Conservation (phyloP, 2,888 invertebrate genomes). For the Chymomyza caudatula region DNA sequence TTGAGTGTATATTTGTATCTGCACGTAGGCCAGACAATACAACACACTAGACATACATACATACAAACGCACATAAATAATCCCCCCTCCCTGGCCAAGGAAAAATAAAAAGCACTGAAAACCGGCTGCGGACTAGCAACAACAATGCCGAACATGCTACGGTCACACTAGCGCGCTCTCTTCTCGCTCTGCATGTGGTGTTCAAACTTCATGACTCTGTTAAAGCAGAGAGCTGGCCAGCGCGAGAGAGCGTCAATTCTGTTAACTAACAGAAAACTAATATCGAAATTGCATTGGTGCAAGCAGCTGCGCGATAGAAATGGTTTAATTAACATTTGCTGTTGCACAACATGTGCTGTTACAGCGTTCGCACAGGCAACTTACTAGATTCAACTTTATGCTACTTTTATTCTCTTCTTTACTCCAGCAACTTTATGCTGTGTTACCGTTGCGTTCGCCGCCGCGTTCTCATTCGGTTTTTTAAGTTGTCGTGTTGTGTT, state of each 20-base stretch:
- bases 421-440: neutral
- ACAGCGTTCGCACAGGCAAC: neutral
- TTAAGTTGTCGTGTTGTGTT: slow-evolving; percentile 48
- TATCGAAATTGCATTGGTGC: neutral
- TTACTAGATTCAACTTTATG: neutral
- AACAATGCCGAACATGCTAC: slow-evolving; percentile 35
- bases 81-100: slow-evolving; percentile 34
- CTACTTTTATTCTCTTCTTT: neutral
- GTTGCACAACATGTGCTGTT: neutral
- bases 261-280: neutral
- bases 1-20: slow-evolving; percentile 36
- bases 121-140: slow-evolving; percentile 58
- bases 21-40: slow-evolving; percentile 11
- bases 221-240: neutral
- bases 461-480: slow-evolving; percentile 48
- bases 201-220: neutral
- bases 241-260: neutral
- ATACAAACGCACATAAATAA: slow-evolving; percentile 62
- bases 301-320: neutral
- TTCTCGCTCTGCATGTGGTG: neutral
- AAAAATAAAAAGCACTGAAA: slow-evolving; percentile 43
- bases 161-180: slow-evolving; percentile 21
- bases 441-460: slow-evolving; percentile 49
- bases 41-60: slow-evolving; percentile 57
- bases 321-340: neutral